Percentiles rank a stretch among this genome's conserved stretches.
phyloP scores from a whole-genome alignment of 2,888 invertebrate genomes.

The Cerceris rybyensis region DNA sequence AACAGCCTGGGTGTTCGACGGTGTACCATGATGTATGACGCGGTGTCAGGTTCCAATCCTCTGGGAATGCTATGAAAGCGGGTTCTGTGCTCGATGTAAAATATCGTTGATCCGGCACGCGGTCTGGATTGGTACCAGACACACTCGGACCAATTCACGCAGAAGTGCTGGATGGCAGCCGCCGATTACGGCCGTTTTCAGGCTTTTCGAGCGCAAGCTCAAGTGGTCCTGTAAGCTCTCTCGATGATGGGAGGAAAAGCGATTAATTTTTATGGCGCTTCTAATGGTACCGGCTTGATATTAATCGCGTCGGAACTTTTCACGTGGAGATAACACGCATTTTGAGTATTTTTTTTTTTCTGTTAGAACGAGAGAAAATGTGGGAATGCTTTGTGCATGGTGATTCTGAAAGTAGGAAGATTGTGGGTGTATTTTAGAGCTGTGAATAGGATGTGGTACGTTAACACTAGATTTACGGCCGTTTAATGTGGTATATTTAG shows the following conservation, averaged over 20 bases:
- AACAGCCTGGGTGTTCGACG: conserved; percentile 71
- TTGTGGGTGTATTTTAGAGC: too few relatives aligned
- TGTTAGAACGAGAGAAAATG: too few relatives aligned
- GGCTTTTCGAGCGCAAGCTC: conserved; percentile 28
- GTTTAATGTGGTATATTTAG: too few relatives aligned
- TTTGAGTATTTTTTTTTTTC: background rate
- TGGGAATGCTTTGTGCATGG: too few relatives aligned
- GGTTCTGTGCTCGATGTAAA: conserved; percentile 72
- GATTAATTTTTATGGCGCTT: conserved; percentile 19
- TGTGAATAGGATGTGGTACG: too few relatives aligned
- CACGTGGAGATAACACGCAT: background rate
- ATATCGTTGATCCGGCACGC: conserved; percentile 66
- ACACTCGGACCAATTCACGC: conserved; percentile 44
- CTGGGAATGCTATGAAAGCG: conserved; percentile 70
- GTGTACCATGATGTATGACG: conserved; percentile 72
- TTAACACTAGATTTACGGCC: too few relatives aligned
- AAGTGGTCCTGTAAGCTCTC: conserved; percentile 17
- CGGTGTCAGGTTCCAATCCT: conserved; percentile 73
- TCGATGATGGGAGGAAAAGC: conserved; percentile 24
- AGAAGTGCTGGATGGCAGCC: conserved; percentile 22
- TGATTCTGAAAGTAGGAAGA: too few relatives aligned
- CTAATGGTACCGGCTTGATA: background rate
- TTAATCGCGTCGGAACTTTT: background rate
- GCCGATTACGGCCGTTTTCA: conserved; percentile 44
- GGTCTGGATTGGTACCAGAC: conserved; percentile 46